These are phyloP conservation scores for Neofelis nebulosa DNA, from an alignment of 2,113 vertebrate genomes.

Conservation along the genomic window DNA sequence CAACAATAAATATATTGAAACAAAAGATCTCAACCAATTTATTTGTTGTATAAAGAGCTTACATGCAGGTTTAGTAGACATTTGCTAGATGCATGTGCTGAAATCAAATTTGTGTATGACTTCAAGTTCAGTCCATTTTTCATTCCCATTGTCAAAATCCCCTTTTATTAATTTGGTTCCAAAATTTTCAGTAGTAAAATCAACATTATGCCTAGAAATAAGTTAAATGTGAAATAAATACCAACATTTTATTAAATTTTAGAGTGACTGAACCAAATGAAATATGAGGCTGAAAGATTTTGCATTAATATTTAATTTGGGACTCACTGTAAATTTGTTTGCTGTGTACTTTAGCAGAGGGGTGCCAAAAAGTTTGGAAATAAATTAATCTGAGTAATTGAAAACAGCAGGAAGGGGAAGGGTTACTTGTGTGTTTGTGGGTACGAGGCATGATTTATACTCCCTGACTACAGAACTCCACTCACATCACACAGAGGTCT, in stretches of 20 bases:
- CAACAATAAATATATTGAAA: neutral
- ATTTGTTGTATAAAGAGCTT: slow-evolving; percentile 5
- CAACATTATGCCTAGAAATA: slow-evolving; percentile 56
- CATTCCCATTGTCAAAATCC: slow-evolving; percentile 31
- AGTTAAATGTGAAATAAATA: slow-evolving; percentile 59
- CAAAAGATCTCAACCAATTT: slow-evolving; percentile 46
- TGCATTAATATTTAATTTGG: slow-evolving; percentile 69
- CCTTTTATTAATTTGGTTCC: slow-evolving; percentile 24
- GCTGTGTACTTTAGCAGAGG: slow-evolving; percentile 46
- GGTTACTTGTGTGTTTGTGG: slow-evolving; percentile 54
- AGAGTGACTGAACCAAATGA: slow-evolving; percentile 52
- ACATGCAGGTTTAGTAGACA: neutral
- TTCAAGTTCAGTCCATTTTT: slow-evolving; percentile 55
- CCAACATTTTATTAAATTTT: slow-evolving; percentile 57
- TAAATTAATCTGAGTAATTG: slow-evolving; percentile 65
- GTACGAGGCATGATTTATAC: slow-evolving; percentile 46
- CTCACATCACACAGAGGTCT: neutral
- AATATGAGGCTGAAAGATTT: slow-evolving; percentile 65
- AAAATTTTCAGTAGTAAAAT: slow-evolving; percentile 51
- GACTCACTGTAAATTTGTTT: slow-evolving; percentile 54
- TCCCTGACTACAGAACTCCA: neutral
- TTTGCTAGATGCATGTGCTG: neutral
- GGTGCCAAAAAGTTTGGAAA: slow-evolving; percentile 56
- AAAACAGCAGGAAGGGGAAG: slow-evolving; percentile 57
- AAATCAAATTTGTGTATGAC: slow-evolving; percentile 39